phyloP scores from a whole-genome alignment of 2,888 invertebrate genomes.

The Priocnemis perturbator region DNA sequence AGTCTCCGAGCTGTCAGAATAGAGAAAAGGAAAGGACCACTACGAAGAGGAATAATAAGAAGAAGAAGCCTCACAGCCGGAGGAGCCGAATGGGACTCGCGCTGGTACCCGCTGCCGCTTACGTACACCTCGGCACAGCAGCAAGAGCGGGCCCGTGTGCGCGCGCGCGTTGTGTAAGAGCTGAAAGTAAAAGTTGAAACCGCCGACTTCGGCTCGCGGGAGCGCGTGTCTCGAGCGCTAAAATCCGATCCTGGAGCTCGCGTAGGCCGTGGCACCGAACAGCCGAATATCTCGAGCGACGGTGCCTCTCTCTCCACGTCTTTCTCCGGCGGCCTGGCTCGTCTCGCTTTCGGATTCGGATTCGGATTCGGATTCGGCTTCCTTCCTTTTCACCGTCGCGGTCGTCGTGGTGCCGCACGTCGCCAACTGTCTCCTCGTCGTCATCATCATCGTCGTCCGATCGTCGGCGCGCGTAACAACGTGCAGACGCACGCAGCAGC shows the following conservation, averaged over 20 bases:
- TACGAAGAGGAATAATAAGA: neutral
- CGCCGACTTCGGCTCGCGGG: conserved; percentile 66
- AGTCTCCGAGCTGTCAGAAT: too few relatives aligned
- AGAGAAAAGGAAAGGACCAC: too few relatives aligned
- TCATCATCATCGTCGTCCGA: neutral
- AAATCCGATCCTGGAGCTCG: conserved; percentile 66
- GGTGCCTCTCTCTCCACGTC: conserved; percentile 1
- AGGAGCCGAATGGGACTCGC: neutral
- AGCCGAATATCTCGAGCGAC: conserved; percentile 2
- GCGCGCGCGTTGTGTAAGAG: conserved; percentile 72
- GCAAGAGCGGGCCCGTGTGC: conserved; percentile 44
- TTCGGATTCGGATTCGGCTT: conserved; percentile 32
- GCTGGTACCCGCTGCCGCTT: conserved; percentile 40
- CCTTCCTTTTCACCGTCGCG: neutral
- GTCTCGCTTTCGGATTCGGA: conserved; percentile 32
- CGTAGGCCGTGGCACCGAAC: conserved; percentile 2
- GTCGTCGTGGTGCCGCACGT: neutral
- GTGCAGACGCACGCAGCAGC: neutral
- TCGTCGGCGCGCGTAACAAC: neutral
- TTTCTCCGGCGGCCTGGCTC: neutral
- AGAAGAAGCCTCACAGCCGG: neutral
- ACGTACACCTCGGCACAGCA: conserved; percentile 50
- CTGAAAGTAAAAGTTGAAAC: conserved; percentile 76
- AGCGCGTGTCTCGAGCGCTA: conserved; percentile 72
- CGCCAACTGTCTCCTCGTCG: conserved; percentile 16